Base-by-base conservation (phyloP, 2,113 vertebrate genomes). In the Typhlomys cinereus region DNA sequence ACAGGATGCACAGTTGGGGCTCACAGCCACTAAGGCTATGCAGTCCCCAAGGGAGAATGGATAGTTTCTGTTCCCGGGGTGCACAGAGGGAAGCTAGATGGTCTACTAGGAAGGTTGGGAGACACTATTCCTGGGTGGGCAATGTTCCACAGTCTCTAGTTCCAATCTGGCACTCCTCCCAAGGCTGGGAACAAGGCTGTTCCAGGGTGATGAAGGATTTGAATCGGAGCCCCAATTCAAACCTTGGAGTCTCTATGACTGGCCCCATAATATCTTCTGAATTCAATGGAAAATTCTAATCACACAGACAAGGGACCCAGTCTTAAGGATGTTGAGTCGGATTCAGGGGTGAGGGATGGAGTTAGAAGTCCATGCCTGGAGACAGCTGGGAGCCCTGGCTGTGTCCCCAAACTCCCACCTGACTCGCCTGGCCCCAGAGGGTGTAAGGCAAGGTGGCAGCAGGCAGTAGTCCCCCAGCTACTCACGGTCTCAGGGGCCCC, bases 361-460 rank as follows among this genome's bases (percentile, higher is more conserved):
- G 13, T 50, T 54, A 46, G 50, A 74, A 54, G 92, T 34, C 80
- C 91, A 94, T 86, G 94, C 92, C 91, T 93, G 67, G 67, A 52
- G 75, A 73, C 1, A 12, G 44, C 70, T 14, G 29, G 79, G 91
- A 86, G 86, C 85, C 44, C 41, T 70, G 59, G 64, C 50, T 69
- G 44, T 18, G 76, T 78, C 50, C 76, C 34, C 13, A 6, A 1
- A 2, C 57, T 67, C 70, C 92, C 70, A 18, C 66, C 39, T 57
- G 44, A 94, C 95, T 88, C 54, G 61, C 86, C 78, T 71, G 73
- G 71, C 80, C 90, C 96, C 96, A 94, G 88, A 78, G 0, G 92
- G 96, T 97, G 93, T 97, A 98, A 97, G 97, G 95, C 93, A 98
- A 97, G 96, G n/a, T n/a, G n/a, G 95, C 96, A 96, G 96, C 94